Base-by-base conservation (phyloP, 1,140 invertebrate species). In the Trichomalopsis sarcophagae region DNA sequence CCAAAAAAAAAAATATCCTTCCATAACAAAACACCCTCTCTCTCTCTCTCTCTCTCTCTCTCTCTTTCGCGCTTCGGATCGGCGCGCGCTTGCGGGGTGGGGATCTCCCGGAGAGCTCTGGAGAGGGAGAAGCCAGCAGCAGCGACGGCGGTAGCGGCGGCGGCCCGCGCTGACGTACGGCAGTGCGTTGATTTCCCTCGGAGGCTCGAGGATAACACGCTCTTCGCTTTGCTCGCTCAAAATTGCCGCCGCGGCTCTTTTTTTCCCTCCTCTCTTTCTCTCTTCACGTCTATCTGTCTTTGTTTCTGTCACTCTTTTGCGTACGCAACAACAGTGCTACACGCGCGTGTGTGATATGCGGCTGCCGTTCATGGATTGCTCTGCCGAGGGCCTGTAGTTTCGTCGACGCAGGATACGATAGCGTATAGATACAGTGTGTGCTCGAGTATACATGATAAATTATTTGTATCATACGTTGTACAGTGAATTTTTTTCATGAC, bases 121-220 rank as follows among this genome's bases (percentile, higher is more conserved):
- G 87, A 87, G 66, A 71, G 81, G 55, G 69, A 30, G 80, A 80
- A 86, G 80, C 82, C 86, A 85, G 71, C 81, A n/a, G 79, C 36
- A 87, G 5, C 33, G 33, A 27, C 33, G 33, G 83, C 50, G 82
- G 40, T 9, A 44, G 83, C 66, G 84, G 30, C 23, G 83, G 85
- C 44, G 87, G 27, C 68, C 30, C 68, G 68, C 68, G 74, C 66
- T 76, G 21, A 76, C 44, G 84, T 81, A 78, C 50, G 76, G 33
- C 77, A 84, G 84, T 87, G 69, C 69, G 79, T 84, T 85, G 83
- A 83, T 84, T 85, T 86, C 81, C 76, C 69, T 85, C 84, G 81
- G 81, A 85, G 50, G 81, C 50, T 82, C 79, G 33, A 81, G 77
- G 73, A 84, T 80, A 80, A 36, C 30, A 30, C 69, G 69, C 69